Percentiles rank a stretch among this genome's conserved stretches.
Conservation (phyloP, 2,797 vertebrate genomes). For the Lepilemur ruficaudatus region DNA sequence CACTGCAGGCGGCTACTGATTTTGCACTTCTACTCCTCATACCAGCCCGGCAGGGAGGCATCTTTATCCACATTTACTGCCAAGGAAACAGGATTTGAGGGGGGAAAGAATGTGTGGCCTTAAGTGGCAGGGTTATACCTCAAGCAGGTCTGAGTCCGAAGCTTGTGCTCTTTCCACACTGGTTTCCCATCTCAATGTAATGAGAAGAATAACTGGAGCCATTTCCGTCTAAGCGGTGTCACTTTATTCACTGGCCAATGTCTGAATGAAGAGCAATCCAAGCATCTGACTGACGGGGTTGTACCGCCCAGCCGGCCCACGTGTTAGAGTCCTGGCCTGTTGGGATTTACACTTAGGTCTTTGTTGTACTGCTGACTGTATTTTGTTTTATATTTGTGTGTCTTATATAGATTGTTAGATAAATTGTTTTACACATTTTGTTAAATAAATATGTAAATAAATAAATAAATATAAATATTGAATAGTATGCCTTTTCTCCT, state of each 20-base stretch:
- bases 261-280: background rate
- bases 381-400: background rate
- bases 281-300: too few relatives aligned
- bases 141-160: background rate
- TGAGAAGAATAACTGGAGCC: background rate
- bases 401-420: background rate
- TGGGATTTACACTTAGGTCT: background rate
- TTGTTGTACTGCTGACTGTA: background rate
- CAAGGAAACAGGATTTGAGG: background rate
- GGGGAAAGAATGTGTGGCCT: accelerated
- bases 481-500: background rate
- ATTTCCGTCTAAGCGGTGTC: background rate
- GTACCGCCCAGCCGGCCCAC: background rate
- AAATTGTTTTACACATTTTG: background rate
- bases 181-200: background rate
- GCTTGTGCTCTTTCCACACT: too few relatives aligned
- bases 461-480: background rate
- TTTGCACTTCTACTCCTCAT: background rate
- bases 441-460: background rate
- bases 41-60: accelerated
- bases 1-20: background rate
- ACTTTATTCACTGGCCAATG: background rate
- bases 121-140: background rate
- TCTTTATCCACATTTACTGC: background rate
- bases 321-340: background rate